Conservation (phyloP, 2,113 vertebrate genomes). For the Chaetops frenatus region DNA sequence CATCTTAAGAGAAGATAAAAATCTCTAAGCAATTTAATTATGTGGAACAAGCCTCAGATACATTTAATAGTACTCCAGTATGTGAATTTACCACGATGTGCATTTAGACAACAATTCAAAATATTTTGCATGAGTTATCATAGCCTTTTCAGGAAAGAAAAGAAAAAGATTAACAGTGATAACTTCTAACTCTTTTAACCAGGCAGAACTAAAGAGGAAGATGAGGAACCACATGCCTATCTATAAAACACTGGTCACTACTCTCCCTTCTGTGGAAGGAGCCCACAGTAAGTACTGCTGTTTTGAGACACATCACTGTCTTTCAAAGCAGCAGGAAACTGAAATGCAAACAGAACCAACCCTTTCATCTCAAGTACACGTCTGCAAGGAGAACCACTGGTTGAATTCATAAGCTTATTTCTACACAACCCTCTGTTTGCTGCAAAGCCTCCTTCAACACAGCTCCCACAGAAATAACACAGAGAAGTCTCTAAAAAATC, state of each 20-base stretch:
- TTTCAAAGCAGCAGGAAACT: not conserved
- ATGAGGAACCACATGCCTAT: not conserved
- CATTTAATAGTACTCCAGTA: not conserved
- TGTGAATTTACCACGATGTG: accelerated
- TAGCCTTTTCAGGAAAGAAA: not conserved
- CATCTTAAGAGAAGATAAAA: not conserved
- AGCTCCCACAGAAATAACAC: not conserved
- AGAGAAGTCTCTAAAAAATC: not conserved
- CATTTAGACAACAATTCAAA: not conserved
- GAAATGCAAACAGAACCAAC: not conserved
- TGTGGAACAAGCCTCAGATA: not conserved
- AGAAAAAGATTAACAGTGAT: not conserved
- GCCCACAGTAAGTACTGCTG: not conserved
- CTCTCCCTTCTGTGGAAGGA: not conserved
- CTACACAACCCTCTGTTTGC: not conserved
- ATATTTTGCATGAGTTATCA: not conserved
- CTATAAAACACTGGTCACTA: not conserved
- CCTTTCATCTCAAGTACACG: not conserved
- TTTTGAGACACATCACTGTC: not conserved
- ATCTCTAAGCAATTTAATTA: not conserved
- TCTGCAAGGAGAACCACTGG: not conserved
- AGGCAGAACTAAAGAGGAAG: not conserved
- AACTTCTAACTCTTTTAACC: not conserved
- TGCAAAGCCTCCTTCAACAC: not conserved
- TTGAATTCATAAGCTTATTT: not conserved